A percentile compares a stretch with the other conserved stretches of the same genome.
Conservation (phyloP, 2,888 invertebrate species). For the Rhimphoctona megacephalus region DNA sequence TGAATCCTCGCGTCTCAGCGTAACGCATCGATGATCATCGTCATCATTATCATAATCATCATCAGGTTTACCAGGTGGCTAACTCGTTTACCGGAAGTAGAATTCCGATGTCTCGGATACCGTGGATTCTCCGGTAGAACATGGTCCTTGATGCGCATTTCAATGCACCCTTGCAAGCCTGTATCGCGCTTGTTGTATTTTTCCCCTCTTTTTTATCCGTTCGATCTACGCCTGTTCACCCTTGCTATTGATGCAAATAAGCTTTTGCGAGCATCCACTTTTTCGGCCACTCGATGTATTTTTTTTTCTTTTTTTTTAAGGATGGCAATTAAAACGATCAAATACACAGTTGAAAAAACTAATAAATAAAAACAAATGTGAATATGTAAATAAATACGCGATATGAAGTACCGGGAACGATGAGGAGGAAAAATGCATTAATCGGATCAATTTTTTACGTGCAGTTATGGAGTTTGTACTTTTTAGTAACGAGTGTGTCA, state of each 20-base stretch:
- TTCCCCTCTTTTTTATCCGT: constrained; percentile 23
- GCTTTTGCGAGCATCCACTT: constrained; percentile 70
- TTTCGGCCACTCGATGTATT: constrained; percentile 15
- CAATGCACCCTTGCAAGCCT: constrained; percentile 42
- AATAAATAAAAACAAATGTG: background rate
- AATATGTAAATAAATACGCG: background rate
- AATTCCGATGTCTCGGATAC: constrained; percentile 77
- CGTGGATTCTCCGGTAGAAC: constrained; percentile 19
- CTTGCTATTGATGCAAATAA: constrained; percentile 77
- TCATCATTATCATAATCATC: constrained; percentile 35
- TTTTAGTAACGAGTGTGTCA: background rate
- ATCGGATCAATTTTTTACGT: background rate
- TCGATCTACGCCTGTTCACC: constrained; percentile 31
- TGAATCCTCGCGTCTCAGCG: constrained; percentile 58
- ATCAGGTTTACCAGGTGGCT: constrained; percentile 77
- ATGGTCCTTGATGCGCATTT: constrained; percentile 20
- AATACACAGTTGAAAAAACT: background rate
- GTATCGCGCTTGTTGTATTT: constrained; percentile 7
- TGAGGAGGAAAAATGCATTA: background rate
- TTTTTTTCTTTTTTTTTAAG: background rate
- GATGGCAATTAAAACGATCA: constrained; percentile 44
- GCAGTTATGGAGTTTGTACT: background rate
- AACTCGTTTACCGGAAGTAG: constrained; percentile 78
- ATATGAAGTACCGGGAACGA: background rate
- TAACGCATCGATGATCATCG: constrained; percentile 70